Percentiles rank a stretch among this genome's conserved stretches.
Evolutionary conservation across 2,113 vertebrate genomes (phyloP).

Genomic region (Takifugu bimaculatus): DNA sequence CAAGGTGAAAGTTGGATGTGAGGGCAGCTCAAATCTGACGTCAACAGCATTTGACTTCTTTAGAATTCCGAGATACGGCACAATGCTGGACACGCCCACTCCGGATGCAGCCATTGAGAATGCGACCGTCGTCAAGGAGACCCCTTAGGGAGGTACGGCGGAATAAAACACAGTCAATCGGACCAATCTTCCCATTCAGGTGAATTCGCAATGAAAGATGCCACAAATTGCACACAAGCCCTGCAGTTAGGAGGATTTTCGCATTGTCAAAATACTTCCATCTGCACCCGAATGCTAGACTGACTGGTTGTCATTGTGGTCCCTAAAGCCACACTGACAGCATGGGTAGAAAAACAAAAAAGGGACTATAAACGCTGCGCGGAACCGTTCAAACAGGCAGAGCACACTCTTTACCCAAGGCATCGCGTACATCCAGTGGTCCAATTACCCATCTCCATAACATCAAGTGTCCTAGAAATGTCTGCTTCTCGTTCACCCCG

Average conservation of each 20-base stretch:
- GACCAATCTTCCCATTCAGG: too few species aligned
- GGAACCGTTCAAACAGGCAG: slow-evolving; percentile 38
- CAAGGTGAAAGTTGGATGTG: too few species aligned
- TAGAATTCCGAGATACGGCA: too few species aligned
- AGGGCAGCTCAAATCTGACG: too few species aligned
- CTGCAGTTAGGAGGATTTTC: background rate
- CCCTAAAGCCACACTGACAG: background rate
- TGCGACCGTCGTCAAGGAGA: too few species aligned
- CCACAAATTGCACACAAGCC: background rate
- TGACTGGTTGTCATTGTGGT: background rate
- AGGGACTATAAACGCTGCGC: slow-evolving; percentile 24
- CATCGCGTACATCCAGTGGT: slow-evolving; percentile 35
- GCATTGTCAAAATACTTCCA: slow-evolving; percentile 2
- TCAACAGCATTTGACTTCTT: too few species aligned
- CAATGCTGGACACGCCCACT: too few species aligned
- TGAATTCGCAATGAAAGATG: too few species aligned
- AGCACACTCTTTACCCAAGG: slow-evolving; percentile 30
- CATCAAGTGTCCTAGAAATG: slow-evolving; percentile 65
- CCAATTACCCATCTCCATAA: slow-evolving; percentile 57
- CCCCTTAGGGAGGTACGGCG: too few species aligned
- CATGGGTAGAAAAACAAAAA: slow-evolving; percentile 1
- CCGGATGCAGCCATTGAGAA: too few species aligned
- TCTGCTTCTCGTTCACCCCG: slow-evolving; percentile 30
- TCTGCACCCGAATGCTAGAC: background rate
- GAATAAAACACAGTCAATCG: too few species aligned